Evolutionary conservation across 2,113 vertebrate species (phyloP), one percentile per base, ranked within the genome.

Genomic region (Lepus americanus): DNA sequence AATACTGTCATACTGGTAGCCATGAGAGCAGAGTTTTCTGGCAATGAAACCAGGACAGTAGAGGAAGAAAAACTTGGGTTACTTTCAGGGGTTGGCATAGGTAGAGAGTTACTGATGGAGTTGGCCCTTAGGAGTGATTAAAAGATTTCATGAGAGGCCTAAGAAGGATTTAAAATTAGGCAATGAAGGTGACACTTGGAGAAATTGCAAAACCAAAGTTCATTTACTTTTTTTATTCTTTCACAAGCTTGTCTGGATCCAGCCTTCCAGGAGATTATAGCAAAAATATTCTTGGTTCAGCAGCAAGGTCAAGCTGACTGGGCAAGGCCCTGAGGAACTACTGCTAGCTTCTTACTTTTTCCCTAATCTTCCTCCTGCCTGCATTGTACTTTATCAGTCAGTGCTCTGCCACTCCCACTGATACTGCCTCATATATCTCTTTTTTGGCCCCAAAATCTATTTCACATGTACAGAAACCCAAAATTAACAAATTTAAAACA

Each of bases 401-500:
- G 0, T 66, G 55, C 17, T 85, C 9, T 81, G 23, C n/a, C 31
- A 78, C 14, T 86, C 66, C 27, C 17, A 53, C 31, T 31, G 20
- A 49, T 27, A 55, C 39, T 64, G 33, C 22, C 39, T 67, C 55
- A 33, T 1, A 77, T 31, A 64, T 53, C 36, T n/a, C 74, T 94
- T n/a, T 59, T 90, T 78, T 81, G 33, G 69, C 23, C 55, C 83
- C 59, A 61, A 90, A 87, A 4, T 66, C 53, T 67, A 23, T 78
- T 88, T 92, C 76, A 87, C 90, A 66, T 78, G 29, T 36, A 86
- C 86, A 67, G 17, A 93, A 86, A 92, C 19, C 10, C 33, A 29
- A 92, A 89, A 76, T 44, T 78, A 67, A 70, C 51, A 83, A 16
- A 78, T 64, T 73, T 90, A 92, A 86, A 89, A 86, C 20, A 31